These are phyloP conservation scores for Regulus satrapa DNA, from an alignment of 2,113 vertebrate species.

Conservation along the genomic window DNA sequence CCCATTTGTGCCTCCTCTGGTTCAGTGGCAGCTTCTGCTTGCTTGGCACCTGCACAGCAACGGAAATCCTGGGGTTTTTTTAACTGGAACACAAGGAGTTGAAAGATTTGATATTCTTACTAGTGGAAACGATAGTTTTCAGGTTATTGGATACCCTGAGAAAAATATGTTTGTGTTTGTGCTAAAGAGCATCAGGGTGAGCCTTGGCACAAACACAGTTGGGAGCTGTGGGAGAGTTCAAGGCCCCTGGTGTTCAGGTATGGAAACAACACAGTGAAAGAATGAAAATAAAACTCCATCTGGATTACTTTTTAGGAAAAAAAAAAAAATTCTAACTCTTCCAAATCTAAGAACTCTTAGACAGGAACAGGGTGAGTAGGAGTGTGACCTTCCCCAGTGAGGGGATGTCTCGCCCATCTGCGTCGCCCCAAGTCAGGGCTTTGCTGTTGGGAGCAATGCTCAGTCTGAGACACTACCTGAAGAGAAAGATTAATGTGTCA, in stretches of 20 bases:
- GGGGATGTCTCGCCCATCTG: background rate
- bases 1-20: accelerated
- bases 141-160: background rate
- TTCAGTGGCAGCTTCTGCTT: background rate
- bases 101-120: background rate
- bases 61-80: background rate
- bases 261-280: background rate
- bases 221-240: background rate
- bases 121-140: background rate
- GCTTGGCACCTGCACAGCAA: accelerated
- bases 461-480: background rate
- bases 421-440: background rate
- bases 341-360: background rate
- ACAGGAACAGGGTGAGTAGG: background rate
- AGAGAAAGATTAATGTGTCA: constrained; percentile 52
- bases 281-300: background rate
- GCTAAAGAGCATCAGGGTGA: background rate
- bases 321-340: background rate
- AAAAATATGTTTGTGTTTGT: background rate
- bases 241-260: background rate
- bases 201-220: accelerated
- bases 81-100: background rate
- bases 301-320: background rate
- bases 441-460: background rate
- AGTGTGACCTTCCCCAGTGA: background rate